A percentile compares a stretch with the other conserved stretches of the same genome.
Evolutionary conservation across 1,140 invertebrate genomes (phyloP).

Genomic region (Cryptotermes secundus): DNA sequence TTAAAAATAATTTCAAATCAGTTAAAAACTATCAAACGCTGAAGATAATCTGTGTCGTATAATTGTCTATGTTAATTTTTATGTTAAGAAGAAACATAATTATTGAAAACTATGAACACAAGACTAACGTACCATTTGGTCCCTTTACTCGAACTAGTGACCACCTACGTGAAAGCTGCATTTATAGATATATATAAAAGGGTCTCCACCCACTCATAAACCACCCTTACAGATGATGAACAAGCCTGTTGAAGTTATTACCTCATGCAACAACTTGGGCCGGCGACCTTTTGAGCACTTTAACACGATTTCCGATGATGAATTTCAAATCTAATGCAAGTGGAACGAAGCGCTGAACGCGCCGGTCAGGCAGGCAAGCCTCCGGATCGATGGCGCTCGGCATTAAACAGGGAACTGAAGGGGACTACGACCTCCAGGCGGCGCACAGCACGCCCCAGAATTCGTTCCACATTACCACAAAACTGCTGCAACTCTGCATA

Average conservation of each 20-base stretch:
- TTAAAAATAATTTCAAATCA: no score
- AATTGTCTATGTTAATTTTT: no score
- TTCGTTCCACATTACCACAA: neutral
- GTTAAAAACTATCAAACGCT: no score
- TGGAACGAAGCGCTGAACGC: neutral
- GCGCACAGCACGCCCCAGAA: neutral
- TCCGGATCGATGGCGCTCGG: neutral
- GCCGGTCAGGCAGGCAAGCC: neutral
- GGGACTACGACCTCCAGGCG: neutral
- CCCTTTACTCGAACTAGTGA: neutral
- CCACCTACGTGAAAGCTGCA: neutral
- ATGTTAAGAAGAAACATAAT: no score
- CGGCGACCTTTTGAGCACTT: neutral
- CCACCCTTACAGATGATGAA: neutral
- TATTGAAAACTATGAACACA: no score
- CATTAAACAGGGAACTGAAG: conserved; percentile 7
- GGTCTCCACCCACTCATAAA: neutral
- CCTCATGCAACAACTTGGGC: conserved; percentile 13
- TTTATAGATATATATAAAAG: neutral
- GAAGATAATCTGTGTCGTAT: no score
- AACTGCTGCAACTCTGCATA: no score
- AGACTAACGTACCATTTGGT: no score
- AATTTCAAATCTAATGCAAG: conserved; percentile 18
- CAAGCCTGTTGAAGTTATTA: conserved; percentile 6
- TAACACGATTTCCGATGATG: conserved; percentile 19